These are phyloP conservation scores for Epinotia ramella DNA, from an alignment of 2,888 invertebrate species.

Conservation along the genomic window DNA sequence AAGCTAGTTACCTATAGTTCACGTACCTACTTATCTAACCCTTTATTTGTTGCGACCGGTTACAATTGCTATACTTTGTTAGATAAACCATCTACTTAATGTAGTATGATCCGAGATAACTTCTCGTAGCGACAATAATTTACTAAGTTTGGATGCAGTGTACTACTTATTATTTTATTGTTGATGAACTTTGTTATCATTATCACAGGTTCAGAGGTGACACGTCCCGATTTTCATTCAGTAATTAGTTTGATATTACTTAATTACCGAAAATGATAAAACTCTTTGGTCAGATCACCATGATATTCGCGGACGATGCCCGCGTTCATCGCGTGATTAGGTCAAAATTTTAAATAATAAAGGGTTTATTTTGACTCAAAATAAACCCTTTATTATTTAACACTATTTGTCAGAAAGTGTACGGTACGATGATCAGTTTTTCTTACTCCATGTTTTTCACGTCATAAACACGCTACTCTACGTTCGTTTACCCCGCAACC, in stretches of 20 bases:
- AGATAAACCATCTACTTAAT: neutral
- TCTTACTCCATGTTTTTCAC: neutral
- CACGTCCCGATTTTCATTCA: slow-evolving; percentile 30
- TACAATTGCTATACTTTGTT: neutral
- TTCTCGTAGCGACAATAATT: neutral
- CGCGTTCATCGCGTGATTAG: neutral
- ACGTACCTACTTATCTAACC: neutral
- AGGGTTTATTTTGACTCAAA: too few species aligned
- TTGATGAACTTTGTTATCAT: slow-evolving; percentile 27
- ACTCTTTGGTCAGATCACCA: neutral
- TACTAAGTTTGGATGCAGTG: slow-evolving; percentile 1
- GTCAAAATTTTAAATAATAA: too few species aligned
- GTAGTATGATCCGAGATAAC: neutral
- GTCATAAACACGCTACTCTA: neutral
- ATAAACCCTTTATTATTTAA: neutral
- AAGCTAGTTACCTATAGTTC: neutral
- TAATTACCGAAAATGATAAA: slow-evolving; percentile 32
- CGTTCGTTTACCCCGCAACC: neutral
- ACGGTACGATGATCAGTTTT: neutral
- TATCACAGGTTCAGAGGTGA: slow-evolving; percentile 36
- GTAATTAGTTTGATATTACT: slow-evolving; percentile 22
- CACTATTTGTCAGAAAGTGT: neutral
- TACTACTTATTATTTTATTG: neutral
- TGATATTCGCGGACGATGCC: neutral
- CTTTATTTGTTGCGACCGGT: neutral